These are phyloP conservation scores for Malurus melanocephalus DNA, from an alignment of 2,113 vertebrate genomes.

Conservation along the genomic window DNA sequence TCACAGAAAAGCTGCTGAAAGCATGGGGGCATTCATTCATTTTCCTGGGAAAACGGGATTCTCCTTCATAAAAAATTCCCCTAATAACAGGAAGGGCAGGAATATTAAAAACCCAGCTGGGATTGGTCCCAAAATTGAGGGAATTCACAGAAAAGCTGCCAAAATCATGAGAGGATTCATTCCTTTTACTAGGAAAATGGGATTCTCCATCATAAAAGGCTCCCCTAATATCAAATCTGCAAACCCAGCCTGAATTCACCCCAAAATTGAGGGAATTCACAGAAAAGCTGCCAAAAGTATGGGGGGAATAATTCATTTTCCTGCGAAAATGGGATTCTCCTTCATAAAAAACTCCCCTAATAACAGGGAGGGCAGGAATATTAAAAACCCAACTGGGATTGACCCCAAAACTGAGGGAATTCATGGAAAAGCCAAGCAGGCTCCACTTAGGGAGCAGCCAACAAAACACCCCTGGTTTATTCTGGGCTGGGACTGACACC, in stretches of 20 bases:
- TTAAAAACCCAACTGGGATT: background rate
- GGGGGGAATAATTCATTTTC: too few species aligned
- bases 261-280: too few species aligned
- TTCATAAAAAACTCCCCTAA: too few species aligned
- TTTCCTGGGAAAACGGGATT: too few species aligned
- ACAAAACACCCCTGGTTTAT: slow-evolving; percentile 44
- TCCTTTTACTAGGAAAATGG: slow-evolving; percentile 26
- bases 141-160: slow-evolving; percentile 48
- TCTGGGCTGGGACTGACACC: slow-evolving; percentile 21
- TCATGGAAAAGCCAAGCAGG: slow-evolving; percentile 33
- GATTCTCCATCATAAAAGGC: slow-evolving; percentile 16
- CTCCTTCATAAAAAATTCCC: too few species aligned
- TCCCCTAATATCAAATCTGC: slow-evolving; percentile 17
- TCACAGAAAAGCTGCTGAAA: too few species aligned
- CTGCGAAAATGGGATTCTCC: too few species aligned
- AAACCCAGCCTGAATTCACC: background rate
- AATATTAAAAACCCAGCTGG: slow-evolving; percentile 29
- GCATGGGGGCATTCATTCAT: too few species aligned
- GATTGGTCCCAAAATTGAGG: slow-evolving; percentile 30
- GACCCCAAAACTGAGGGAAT: slow-evolving; percentile 38
- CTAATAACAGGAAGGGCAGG: background rate
- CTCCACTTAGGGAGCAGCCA: slow-evolving; percentile 63
- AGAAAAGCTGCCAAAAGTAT: too few species aligned
- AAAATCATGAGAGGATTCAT: slow-evolving; percentile 13
- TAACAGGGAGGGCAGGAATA: too few species aligned